Conservation (phyloP, 1,140 invertebrate genomes). For the Zeugodacus cucurbitae region DNA sequence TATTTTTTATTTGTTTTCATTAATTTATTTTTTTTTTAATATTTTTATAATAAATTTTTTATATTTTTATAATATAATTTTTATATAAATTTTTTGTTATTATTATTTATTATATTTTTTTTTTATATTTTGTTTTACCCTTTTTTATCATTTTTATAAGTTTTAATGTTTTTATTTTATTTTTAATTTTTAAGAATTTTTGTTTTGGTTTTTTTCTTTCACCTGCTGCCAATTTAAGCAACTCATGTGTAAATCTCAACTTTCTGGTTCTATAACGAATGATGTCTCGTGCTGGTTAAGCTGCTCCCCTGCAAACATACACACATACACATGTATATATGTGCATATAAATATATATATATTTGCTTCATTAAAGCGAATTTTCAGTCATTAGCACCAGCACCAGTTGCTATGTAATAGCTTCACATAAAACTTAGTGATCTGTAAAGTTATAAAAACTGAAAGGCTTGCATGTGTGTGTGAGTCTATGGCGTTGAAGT, state of each 20-base stretch:
- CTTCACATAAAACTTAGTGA: conserved; percentile 2
- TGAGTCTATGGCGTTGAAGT: neutral
- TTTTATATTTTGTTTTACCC: neutral
- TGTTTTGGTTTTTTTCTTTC: neutral
- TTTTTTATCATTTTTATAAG: neutral
- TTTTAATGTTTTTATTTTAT: neutral
- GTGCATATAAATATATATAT: neutral
- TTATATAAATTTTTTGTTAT: neutral
- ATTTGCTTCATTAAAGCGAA: neutral
- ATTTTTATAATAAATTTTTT: neutral
- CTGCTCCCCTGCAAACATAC: neutral
- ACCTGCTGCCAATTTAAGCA: neutral
- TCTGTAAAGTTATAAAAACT: neutral
- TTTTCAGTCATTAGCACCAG: conserved; percentile 17
- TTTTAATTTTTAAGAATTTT: neutral
- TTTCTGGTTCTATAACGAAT: conserved; percentile 16
- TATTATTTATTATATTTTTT: neutral
- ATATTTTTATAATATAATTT: neutral
- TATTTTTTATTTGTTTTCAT: neutral
- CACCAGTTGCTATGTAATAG: neutral
- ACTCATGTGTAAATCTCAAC: neutral
- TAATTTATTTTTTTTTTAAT: neutral
- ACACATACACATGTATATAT: neutral
- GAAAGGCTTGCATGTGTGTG: neutral
- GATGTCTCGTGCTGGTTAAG: neutral